A percentile compares a stretch with the other conserved stretches of the same genome.
These are phyloP conservation scores for Pygathrix nemaeus DNA, from an alignment of 2,113 vertebrate species.

Conservation along the genomic window DNA sequence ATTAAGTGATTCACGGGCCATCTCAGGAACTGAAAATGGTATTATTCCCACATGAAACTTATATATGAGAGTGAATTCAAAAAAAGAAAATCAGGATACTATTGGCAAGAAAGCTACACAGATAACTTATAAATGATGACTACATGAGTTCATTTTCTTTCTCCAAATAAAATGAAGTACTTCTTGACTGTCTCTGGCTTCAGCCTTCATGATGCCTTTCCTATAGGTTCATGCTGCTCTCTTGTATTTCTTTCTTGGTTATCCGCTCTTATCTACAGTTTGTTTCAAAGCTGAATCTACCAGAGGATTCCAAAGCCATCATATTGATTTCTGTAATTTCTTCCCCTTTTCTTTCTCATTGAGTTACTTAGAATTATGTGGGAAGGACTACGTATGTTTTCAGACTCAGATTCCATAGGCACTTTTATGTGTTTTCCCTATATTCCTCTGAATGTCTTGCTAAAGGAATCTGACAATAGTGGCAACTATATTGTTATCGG, in stretches of 20 bases:
- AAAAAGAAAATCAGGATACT: neutral
- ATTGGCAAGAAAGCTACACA: neutral
- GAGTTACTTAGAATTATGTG: neutral
- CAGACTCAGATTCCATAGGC: neutral
- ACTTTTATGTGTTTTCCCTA: neutral
- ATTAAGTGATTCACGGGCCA: neutral
- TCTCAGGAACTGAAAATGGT: neutral
- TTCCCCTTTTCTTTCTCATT: neutral
- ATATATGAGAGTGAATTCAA: neutral
- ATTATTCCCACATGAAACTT: neutral
- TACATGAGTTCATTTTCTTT: neutral
- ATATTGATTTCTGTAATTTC: neutral
- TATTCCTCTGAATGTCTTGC: neutral
- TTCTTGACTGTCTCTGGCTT: neutral
- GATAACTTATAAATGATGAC: neutral
- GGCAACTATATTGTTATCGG: neutral
- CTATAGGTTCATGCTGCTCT: neutral
- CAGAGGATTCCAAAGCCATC: neutral
- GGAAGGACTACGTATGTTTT: neutral
- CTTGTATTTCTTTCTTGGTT: neutral
- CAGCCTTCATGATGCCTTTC: neutral
- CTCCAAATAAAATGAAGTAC: neutral
- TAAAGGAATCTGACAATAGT: neutral
- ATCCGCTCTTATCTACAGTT: neutral
- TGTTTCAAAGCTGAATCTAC: neutral